A percentile compares a stretch with the other conserved stretches of the same genome.
phyloP scores from a whole-genome alignment of 2,113 vertebrate species.

The Quiscalus mexicanus region DNA sequence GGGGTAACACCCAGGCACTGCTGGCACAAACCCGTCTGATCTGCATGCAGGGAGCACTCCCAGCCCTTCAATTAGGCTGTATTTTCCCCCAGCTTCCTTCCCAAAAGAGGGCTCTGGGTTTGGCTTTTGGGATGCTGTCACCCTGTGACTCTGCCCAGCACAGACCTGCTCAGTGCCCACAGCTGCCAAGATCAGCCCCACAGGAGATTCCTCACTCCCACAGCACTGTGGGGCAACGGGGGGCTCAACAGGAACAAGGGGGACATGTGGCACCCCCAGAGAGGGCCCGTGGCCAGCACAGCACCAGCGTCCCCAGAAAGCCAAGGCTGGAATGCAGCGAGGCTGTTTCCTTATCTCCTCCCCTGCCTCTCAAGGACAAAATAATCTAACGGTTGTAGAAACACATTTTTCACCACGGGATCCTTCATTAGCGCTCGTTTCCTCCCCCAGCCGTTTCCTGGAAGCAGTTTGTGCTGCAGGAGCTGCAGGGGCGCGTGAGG shows the following conservation, averaged over 20 bases:
- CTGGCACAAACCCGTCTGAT: not conserved
- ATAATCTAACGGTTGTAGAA: not conserved
- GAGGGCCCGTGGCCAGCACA: not conserved
- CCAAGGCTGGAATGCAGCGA: not conserved
- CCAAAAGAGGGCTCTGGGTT: not conserved
- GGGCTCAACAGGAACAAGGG: not conserved
- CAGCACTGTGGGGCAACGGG: not conserved
- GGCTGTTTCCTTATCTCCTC: not conserved
- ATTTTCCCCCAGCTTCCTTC: not conserved
- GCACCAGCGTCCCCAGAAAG: not conserved
- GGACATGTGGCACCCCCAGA: not conserved
- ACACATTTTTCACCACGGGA: slow-evolving; percentile 10
- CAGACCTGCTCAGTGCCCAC: accelerated
- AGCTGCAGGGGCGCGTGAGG: not conserved
- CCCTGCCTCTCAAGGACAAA: not conserved
- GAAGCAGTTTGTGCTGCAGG: not conserved
- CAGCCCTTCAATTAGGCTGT: not conserved
- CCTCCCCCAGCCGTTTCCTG: slow-evolving; percentile 17
- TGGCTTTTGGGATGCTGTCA: accelerated
- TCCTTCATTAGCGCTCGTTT: not conserved
- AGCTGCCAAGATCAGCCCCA: not conserved
- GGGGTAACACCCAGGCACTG: not conserved
- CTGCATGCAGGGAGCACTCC: not conserved
- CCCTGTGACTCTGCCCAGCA: not conserved
- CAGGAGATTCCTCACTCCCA: not conserved